Conservation (phyloP, 2,113 vertebrate genomes). For the Stigmatopora argus region DNA sequence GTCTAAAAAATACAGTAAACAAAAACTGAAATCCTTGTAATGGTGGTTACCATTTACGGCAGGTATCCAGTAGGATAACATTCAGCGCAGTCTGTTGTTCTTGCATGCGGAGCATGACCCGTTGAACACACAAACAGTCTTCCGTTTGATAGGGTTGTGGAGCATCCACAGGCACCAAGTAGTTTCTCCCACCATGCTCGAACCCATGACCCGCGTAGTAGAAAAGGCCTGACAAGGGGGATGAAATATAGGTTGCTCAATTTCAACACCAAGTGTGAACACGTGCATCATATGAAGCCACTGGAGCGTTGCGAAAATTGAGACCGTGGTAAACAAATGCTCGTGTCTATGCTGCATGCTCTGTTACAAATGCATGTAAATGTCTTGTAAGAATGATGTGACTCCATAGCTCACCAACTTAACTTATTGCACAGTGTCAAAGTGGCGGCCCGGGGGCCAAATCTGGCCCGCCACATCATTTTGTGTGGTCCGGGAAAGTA, state of each 20-base stretch:
- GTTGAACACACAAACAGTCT: constrained; percentile 83
- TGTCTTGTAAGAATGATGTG: constrained; percentile 1
- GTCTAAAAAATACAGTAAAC: too few relatives aligned
- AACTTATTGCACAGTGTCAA: too few relatives aligned
- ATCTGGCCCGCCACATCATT: too few relatives aligned
- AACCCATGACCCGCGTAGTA: constrained; percentile 86
- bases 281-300: background rate
- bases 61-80: constrained; percentile 80
- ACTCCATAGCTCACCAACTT: background rate
- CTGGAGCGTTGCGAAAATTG: background rate
- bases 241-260: constrained; percentile 10
- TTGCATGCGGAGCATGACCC: constrained; percentile 80
- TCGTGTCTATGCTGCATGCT: constrained; percentile 1
- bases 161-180: constrained; percentile 80
- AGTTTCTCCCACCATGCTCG: constrained; percentile 78
- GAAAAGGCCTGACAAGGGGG: constrained; percentile 71
- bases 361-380: background rate
- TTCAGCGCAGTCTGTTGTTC: constrained; percentile 73
- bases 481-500: too few relatives aligned
- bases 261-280: background rate
- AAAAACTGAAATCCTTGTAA: background rate
- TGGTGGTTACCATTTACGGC: constrained; percentile 75
- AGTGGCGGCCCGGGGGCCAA: too few relatives aligned
- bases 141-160: constrained; percentile 76
- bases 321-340: background rate